These are phyloP conservation scores for Botia almorhae DNA, from an alignment of 2,797 vertebrate genomes.

Conservation along the genomic window DNA sequence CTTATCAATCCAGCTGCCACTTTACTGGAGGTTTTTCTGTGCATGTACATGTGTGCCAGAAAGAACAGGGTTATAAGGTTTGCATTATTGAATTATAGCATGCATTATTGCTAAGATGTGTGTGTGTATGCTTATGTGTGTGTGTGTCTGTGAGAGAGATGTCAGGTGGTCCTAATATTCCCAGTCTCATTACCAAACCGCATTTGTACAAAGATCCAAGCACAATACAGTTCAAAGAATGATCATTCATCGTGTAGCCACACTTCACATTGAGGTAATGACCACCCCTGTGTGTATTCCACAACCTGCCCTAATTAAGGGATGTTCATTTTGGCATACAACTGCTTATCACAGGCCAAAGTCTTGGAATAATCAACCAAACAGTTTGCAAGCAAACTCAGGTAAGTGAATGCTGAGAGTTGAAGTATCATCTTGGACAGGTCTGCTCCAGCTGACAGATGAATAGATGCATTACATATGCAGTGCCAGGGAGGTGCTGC, in stretches of 20 bases:
- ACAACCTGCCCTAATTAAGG: constrained; percentile 11
- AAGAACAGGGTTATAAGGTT: constrained; percentile 16
- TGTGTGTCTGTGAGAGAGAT: neutral
- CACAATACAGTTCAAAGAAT: constrained; percentile 24
- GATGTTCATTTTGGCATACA: constrained; percentile 13
- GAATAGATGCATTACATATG: neutral
- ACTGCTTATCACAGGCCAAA: constrained; percentile 7
- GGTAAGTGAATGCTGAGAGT: neutral
- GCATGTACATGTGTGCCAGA: neutral
- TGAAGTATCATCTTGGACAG: neutral
- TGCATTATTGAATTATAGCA: neutral
- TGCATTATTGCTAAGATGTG: neutral
- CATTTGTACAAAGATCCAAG: constrained; percentile 9
- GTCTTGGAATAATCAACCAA: constrained; percentile 7
- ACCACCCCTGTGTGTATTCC: constrained; percentile 3
- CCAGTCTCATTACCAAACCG: constrained; percentile 18
- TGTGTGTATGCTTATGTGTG: neutral
- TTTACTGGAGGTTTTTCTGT: neutral
- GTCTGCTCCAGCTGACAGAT: neutral
- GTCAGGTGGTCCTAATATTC: constrained; percentile 17
- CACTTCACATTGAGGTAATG: constrained; percentile 2
- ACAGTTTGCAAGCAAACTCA: neutral
- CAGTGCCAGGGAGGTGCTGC: neutral
- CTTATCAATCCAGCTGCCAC: neutral
- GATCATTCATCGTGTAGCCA: constrained; percentile 7